Evolutionary conservation across 1,140 invertebrate genomes (phyloP), one percentile per base, ranked within the genome.

Genomic region (Goniozus legneri): DNA sequence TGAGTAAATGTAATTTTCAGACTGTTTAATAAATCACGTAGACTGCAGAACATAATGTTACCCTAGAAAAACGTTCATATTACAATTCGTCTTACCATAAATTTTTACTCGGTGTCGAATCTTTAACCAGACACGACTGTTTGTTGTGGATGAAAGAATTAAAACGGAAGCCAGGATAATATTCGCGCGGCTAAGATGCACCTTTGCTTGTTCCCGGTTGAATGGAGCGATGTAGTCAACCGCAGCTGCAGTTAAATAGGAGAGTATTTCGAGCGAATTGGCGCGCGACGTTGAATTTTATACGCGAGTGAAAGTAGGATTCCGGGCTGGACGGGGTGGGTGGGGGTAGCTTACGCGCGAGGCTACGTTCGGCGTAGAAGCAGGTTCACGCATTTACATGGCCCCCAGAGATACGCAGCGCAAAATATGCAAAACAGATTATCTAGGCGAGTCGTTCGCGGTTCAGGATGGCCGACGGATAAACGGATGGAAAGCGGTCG

Each of bases 381-480:
- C 45, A 44, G 44, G 40, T 40, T n/a, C n/a, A n/a, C n/a, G 32
- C 41, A 58, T 61, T 60, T 53, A 58, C 55, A 58, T 59, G 46
- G 40, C 47, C 38, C 46, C 51, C 52, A 36, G 47, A 47, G 37
- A 50, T 53, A 39, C 42, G 39, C 36, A 14, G 16, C 27, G 40
- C 50, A 50, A 63, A 63, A 60, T 63, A 60, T 63, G 57, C 60
- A 60, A 63, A 63, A 56, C 47, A 52, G 52, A 63, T 63, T 60
- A 60, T 62, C 49, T 53, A 51, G 47, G 38, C 51, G 50, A 55
- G 49, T 54, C 37, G 39, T 27, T 30, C 32, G 46, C 27, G 39
- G 15, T 39, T 18, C 32, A 47, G 40, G 47, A 56, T 47, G 48
- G 49, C 52, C 39, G 2, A 37, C 14, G 31, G 21, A n/a, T n/a